Evolutionary conservation across 1,140 invertebrate species (phyloP).

Genomic region (Spodoptera frugiperda): DNA sequence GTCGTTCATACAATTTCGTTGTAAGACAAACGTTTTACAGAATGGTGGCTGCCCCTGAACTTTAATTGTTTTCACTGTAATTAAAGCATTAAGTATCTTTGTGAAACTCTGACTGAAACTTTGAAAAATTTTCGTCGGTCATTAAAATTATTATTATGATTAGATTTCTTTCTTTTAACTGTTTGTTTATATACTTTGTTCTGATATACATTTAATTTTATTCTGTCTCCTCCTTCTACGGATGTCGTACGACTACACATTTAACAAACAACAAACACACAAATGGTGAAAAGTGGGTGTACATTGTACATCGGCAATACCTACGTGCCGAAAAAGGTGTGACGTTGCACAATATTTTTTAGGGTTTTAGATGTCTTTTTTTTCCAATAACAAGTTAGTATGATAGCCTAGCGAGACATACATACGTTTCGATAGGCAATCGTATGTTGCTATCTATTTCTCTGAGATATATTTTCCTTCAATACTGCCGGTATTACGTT

Average conservation of each 20-base stretch:
- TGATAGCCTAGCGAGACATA: not conserved
- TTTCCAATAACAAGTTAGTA: no score
- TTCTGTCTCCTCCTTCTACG: no score
- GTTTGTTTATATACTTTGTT: not conserved
- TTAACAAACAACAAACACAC: no score
- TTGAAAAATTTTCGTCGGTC: not conserved
- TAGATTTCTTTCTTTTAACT: not conserved
- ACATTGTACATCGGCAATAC: no score
- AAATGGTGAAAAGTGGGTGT: no score
- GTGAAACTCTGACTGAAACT: not conserved
- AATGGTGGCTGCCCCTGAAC: conserved; percentile 12
- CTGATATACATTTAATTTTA: no score
- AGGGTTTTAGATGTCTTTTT: no score
- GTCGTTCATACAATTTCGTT: conserved; percentile 31
- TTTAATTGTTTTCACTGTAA: conserved; percentile 24
- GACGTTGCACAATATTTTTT: no score
- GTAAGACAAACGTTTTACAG: conserved; percentile 15
- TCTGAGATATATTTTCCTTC: conserved; percentile 68
- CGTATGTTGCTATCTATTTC: conserved; percentile 30
- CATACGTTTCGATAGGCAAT: not conserved
- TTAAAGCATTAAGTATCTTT: conserved; percentile 25
- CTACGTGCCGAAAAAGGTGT: no score
- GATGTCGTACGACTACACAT: no score
- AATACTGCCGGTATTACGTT: conserved; percentile 55
- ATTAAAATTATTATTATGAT: not conserved